Base-by-base conservation (phyloP, 1,140 invertebrate species). In the Sipha flava region DNA sequence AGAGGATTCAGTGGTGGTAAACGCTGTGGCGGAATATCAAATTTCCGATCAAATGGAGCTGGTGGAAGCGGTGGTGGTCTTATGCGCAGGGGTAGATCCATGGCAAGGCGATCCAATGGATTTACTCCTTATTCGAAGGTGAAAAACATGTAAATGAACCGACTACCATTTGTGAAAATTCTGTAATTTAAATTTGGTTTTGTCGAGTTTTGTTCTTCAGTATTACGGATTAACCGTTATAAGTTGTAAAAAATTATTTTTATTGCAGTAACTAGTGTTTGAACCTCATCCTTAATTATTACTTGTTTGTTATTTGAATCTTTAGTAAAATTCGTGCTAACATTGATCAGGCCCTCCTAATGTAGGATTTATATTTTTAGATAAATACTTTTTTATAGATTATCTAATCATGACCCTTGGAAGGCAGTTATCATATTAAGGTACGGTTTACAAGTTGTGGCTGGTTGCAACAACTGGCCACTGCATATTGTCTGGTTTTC, bases 31-130 rank as follows among this genome's bases (percentile, higher is more conserved):
- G 34, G 34, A 29, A 52, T 34, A 77, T 77, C 73, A 31, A 59
- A 77, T 75, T 75, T 75, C 14, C 72, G 72, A 54, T 75, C 72
- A 23, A 75, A 75, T 18, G 85, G 84, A 45, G 80, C 81, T 18
- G 9, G 7, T 82, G 80, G 80, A 81, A 84, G 87, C 79, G 87
- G 88, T 52, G 87, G 87, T 37, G 86, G 87, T 45, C 86, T 87
- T 79, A 86, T 86, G 81, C 87, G 86, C 80, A 85, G 87, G 82
- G 86, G 88, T 45, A 84, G 86, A 40, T 81, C 83, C 3, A 84
- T 81, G 81, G 84, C 85, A 37, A 79, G 80, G 47, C 75, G 70
- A 40, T 77, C 73, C 68, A 54, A 73, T n/a, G 59, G 79, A 14
- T 70, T 77, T 45, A 47, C 73, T 18, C 81, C 81, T 7, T 87